phyloP scores from a whole-genome alignment of 92 coral and sea anemone genomes.

The Porites rus region DNA sequence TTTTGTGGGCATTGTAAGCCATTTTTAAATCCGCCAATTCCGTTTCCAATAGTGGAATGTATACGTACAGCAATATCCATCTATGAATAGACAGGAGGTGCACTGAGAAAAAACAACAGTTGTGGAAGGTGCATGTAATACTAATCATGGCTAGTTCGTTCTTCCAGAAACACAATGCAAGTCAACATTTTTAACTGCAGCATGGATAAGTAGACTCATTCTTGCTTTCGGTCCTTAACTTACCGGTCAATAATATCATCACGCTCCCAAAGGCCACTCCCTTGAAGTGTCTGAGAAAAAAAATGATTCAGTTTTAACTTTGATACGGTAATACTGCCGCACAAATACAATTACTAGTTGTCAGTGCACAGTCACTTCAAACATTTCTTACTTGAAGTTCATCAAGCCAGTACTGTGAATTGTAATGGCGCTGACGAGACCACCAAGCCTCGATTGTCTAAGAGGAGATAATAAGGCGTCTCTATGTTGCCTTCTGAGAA shows the following conservation, averaged over 20 bases:
- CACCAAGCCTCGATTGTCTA: conserved; percentile 53
- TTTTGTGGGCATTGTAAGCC: conserved; percentile 49
- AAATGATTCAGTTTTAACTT: background rate
- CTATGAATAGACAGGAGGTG: conserved; percentile 1
- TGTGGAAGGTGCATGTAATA: too few relatives aligned
- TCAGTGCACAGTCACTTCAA: background rate
- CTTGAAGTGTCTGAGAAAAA: conserved; percentile 16
- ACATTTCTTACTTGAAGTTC: conserved; percentile 35
- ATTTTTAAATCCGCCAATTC: conserved; percentile 43
- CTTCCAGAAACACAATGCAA: background rate
- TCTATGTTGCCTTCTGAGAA: conserved; percentile 45
- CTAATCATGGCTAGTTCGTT: background rate
- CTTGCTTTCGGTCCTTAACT: background rate
- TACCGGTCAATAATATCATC: conserved; percentile 26
- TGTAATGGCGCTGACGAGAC: conserved; percentile 37
- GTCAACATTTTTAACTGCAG: too few relatives aligned
- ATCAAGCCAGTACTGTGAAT: conserved; percentile 40
- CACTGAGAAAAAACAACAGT: too few relatives aligned
- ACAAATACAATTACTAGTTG: background rate
- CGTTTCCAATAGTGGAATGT: conserved; percentile 40
- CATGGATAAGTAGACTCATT: background rate
- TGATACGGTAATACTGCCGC: conserved; percentile 4
- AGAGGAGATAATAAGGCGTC: conserved; percentile 29
- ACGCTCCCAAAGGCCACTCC: conserved; percentile 12
- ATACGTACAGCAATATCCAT: conserved; percentile 51